These are phyloP conservation scores for Cantharis rustica DNA, from an alignment of 2,888 invertebrate genomes.

Conservation along the genomic window DNA sequence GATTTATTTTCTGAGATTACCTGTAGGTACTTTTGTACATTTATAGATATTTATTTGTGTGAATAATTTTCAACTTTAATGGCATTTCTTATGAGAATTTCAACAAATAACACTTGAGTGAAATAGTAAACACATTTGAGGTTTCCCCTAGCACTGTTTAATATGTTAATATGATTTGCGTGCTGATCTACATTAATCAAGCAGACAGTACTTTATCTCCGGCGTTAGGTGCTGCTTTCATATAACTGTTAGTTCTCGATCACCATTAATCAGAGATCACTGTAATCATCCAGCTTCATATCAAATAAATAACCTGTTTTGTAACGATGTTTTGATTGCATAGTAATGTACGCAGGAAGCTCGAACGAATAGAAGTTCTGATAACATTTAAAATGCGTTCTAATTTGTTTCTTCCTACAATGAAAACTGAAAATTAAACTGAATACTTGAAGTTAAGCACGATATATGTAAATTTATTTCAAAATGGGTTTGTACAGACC, in stretches of 20 bases:
- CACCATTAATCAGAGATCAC: conserved; percentile 50
- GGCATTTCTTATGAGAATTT: conserved; percentile 10
- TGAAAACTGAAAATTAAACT: conserved; percentile 11
- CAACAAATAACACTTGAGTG: conserved; percentile 34
- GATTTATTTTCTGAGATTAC: neutral
- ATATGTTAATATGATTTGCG: conserved; percentile 52
- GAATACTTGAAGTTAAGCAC: neutral
- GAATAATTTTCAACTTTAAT: neutral
- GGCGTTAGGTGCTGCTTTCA: conserved; percentile 36
- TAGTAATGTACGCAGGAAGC: conserved; percentile 20
- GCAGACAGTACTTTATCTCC: conserved; percentile 46
- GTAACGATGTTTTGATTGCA: conserved; percentile 36
- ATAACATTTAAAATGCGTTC: conserved; percentile 14
- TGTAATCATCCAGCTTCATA: conserved; percentile 45
- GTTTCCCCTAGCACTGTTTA: conserved; percentile 41
- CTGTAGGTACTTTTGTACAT: too few species aligned
- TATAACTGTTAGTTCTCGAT: conserved; percentile 48
- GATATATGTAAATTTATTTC: neutral
- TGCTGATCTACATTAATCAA: conserved; percentile 49
- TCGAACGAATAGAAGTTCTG: conserved; percentile 21
- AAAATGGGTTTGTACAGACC: neutral
- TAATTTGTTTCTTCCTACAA: conserved; percentile 16
- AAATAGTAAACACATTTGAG: conserved; percentile 33
- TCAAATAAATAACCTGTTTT: conserved; percentile 34
- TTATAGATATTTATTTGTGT: neutral